Base-by-base conservation (phyloP, 1,140 invertebrate genomes). In the Procambarus virginalis region DNA sequence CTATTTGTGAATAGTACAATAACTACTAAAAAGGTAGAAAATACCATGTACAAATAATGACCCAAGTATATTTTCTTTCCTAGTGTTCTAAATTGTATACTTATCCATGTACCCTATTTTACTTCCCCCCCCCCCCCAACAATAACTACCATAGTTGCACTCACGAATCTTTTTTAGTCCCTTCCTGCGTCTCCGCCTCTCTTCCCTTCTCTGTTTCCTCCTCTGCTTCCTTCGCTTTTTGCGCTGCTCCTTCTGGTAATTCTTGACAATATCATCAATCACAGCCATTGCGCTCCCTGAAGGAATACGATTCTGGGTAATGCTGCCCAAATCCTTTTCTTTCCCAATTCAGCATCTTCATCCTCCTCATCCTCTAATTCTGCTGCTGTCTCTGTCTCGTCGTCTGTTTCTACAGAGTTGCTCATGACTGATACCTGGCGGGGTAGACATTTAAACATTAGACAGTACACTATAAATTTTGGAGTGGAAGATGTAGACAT, bases 221-320 rank as follows among this genome's bases (percentile, higher is more conserved):
- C 89, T 82, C 60, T 87, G 86, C 88, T 91, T 88, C 80, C 89
- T 92, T 48, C 84, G 85, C 84, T 89, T 92, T 49, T 84, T 91
- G 20, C 91, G 76, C 45, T 91, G 89, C 76, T 92, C 91, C 48
- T 89, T 90, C 76, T 92, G 91, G 89, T 91, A 91, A 70, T 90
- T 90, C 82, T 92, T 91, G 45, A 92, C 91, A 68, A 92, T 92
- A 68, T 91, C 90, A 77, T 92, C 91, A 51, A 92, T 92, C 14
- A 92, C 91, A 4, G 91, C 89, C 91, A 92, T 92, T 20, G 88
- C 91, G 48, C 85, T 88, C n/a, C 89, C 89, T 45, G 85, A 80
- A 4, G 89, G 78, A 60, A 82, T 84, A 45, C 75, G 81, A 51
- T 84, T 84, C 46, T 70, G 64, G 12, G n/a, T 60, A 14, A 68